These are phyloP conservation scores for Diachrysia chrysitis DNA, from an alignment of 2,888 invertebrate genomes.

Conservation along the genomic window DNA sequence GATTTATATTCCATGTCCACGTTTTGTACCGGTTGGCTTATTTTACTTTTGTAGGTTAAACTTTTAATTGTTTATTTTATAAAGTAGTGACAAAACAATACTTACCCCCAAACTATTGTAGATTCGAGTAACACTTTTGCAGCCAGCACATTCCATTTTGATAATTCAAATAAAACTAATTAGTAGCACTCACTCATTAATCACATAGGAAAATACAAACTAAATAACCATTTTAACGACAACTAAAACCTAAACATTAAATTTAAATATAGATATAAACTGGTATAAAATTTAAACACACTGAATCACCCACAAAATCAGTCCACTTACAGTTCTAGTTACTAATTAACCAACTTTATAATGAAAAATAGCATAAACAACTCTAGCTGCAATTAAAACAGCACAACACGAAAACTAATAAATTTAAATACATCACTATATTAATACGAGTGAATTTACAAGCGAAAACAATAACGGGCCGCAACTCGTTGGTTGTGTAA, in stretches of 20 bases:
- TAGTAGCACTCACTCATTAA: conserved; percentile 34
- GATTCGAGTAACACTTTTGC: neutral
- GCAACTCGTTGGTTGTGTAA: conserved; percentile 79
- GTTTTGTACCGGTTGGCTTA: conserved; percentile 51
- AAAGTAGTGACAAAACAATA: neutral
- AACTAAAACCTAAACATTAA: conserved; percentile 36
- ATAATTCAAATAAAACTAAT: conserved; percentile 32
- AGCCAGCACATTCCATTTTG: conserved; percentile 7
- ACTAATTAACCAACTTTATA: conserved; percentile 72
- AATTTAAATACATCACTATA: conserved; percentile 58
- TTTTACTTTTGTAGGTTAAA: conserved; percentile 30
- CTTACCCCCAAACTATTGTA: too few species aligned
- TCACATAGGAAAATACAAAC: conserved; percentile 28
- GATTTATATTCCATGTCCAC: conserved; percentile 67
- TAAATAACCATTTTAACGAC: conserved; percentile 33
- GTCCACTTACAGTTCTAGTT: conserved; percentile 21
- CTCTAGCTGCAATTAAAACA: conserved; percentile 53
- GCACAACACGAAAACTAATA: conserved; percentile 51
- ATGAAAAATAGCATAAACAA: conserved; percentile 56
- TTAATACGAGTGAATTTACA: conserved; percentile 62
- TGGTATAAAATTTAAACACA: conserved; percentile 25
- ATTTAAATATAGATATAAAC: conserved; percentile 26
- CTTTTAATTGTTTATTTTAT: conserved; percentile 41
- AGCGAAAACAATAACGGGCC: conserved; percentile 76
- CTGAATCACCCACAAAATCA: conserved; percentile 26